Base-by-base conservation (phyloP, 2,888 invertebrate genomes). In the Therioaphis trifolii region DNA sequence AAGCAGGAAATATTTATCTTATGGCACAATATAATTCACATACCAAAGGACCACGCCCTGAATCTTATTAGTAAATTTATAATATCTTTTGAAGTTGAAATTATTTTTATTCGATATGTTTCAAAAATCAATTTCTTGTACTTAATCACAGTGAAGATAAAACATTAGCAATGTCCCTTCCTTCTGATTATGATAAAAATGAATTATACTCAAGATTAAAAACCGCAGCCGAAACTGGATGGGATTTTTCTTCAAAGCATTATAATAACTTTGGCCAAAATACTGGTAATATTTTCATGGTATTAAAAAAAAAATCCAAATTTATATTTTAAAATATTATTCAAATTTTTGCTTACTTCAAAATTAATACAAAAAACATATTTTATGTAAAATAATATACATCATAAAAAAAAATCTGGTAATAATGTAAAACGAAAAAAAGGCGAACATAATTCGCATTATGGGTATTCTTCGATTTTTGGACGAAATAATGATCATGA, bases 211-310 rank as follows among this genome's bases (percentile, higher is more conserved):
- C 90, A 15, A 93, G 95, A 86, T 89, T 94, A n/a, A 94, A 94
- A 87, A 92, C 94, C 52, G 94, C 93, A 0, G 95, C 95, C 4
- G 96, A 96, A 89, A 94, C 94, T 69, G 96, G 96, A 0, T 95
- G 95, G 95, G 96, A 96, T 87, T 35, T 35, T 35, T 35, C 35
- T 35, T 3, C 35, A 35, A 35, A 5, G 35, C 35, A 35, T 35
- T 35, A 35, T 7, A 35, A 5, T 5, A 35, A 35, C 3, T 35
- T 5, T 7, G 7, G 35, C 35, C 7, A 35, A 35, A 5, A 35
- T 35, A 35, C 35, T 35, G 35, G 82, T 82, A 82, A 63, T 66
- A 71, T 4, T 58, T n/a, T n/a, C n/a, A n/a, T n/a, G n/a, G n/a
- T n/a, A n/a, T n/a, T n/a, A n/a, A n/a, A n/a, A n/a, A n/a, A n/a